A percentile compares a stretch with the other conserved stretches of the same genome.
Evolutionary conservation across 2,888 invertebrate species (phyloP).

Genomic region (Drosophila buzzatii): DNA sequence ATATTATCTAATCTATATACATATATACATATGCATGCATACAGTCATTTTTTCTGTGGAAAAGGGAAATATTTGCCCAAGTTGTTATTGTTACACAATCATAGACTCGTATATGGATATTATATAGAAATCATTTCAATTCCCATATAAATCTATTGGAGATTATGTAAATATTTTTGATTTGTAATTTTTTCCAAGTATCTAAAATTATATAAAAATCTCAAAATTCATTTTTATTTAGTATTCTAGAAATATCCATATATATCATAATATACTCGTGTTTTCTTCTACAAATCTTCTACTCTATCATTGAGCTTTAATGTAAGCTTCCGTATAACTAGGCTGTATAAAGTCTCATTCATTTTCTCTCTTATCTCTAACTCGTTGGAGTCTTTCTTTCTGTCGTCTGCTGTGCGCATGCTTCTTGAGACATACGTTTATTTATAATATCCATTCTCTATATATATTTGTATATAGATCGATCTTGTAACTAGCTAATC

Average conservation of each 20-base stretch:
- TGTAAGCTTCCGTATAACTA: background rate
- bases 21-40: conserved; percentile 51
- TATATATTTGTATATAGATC: conserved; percentile 7
- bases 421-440: conserved; percentile 5
- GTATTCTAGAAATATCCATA: background rate
- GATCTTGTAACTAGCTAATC: conserved; percentile 18
- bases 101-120: conserved; percentile 12
- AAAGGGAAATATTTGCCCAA: conserved; percentile 20
- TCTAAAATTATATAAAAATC: no score
- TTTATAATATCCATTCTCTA: background rate
- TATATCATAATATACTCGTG: background rate
- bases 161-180: background rate
- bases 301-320: background rate
- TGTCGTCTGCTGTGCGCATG: conserved; percentile 55
- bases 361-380: background rate
- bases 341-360: background rate
- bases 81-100: conserved; percentile 2
- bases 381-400: conserved; percentile 26
- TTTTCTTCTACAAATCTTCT: background rate
- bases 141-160: background rate
- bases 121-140: background rate
- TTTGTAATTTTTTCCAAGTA: background rate
- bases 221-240: background rate
- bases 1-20: conserved; percentile 13
- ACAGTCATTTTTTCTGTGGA: conserved; percentile 51